phyloP scores from a whole-genome alignment of 2,113 vertebrate genomes.

The Leucoraja erinaceus region DNA sequence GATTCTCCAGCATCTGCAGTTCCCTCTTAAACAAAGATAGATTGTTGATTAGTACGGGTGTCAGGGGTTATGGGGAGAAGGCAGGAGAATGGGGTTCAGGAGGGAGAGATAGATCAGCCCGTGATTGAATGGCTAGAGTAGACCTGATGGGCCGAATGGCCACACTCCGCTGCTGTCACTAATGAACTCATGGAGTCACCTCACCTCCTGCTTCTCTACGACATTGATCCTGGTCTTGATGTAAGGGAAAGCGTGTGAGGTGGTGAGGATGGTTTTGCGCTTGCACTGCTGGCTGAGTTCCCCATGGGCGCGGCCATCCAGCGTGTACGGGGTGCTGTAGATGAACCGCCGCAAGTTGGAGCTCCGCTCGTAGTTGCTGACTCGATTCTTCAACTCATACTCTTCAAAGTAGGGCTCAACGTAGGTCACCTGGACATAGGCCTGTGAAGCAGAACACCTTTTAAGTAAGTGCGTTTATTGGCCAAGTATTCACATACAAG shows the following conservation, averaged over 20 bases:
- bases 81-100: too few species aligned
- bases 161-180: too few species aligned
- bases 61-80: too few species aligned
- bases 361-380: conserved; percentile 94
- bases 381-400: conserved; percentile 93
- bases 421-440: conserved; percentile 94
- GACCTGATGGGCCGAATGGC: too few species aligned
- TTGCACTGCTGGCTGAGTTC: conserved; percentile 87
- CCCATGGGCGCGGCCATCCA: conserved; percentile 82
- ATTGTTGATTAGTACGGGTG: too few species aligned
- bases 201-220: conserved; percentile 91
- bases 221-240: conserved; percentile 87
- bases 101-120: too few species aligned
- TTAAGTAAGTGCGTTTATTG: too few species aligned
- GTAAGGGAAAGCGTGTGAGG: conserved; percentile 92
- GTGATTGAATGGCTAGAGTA: too few species aligned
- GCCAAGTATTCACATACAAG: too few species aligned
- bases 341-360: conserved; percentile 89
- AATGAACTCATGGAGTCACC: background rate
- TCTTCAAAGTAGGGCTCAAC: conserved; percentile 95
- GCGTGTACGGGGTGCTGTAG: conserved; percentile 94
- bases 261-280: conserved; percentile 89
- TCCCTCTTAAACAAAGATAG: too few species aligned
- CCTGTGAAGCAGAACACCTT: conserved; percentile 54
- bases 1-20: too few species aligned